Base-by-base conservation (phyloP, 1,140 invertebrate species). In the Pseudomyrmex pallidus region DNA sequence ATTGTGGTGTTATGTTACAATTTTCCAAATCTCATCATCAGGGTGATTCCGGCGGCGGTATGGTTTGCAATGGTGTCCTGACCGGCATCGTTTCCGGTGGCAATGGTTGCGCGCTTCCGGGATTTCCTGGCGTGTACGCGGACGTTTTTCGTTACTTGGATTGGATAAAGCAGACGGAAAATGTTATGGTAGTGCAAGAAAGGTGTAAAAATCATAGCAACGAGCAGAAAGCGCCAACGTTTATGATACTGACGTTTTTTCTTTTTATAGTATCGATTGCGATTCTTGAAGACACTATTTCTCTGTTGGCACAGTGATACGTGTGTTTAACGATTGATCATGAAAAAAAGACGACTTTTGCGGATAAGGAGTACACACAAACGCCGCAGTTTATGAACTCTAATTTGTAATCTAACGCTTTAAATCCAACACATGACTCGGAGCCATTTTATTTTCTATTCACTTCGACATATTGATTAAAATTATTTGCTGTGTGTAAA, bases 31-130 rank as follows among this genome's bases (percentile, higher is more conserved):
- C 7, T 48, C n/a, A n/a, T n/a, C n/a, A 2, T 0, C 77, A 95
- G 95, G 95, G 95, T 48, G 95, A 95, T 85, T 95, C 95, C 20
- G 95, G 95, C 1, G 95, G 95, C 7, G 94, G 95, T 0, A 87
- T 95, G 70, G 74, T 95, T 0, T 95, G 94, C 76, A 72, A 87
- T 2, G 89, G 93, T 63, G 74, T 89, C 66, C 84, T 96, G 3
- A 94, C 92, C 15, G 96, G 96, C 2, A 88, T 96, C 4, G 95
- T 96, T 66, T 95, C 94, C 7, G 95, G 95, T 91, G 95, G 96
- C 3, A 87, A 94, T 2, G 95, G 95, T n/a, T 96, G 95, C 84
- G 95, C 95, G 0, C 90, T 92, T 48, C 93, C 95, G 17, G 83
- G 87, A 15, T 59, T 94, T 1, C 95, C 95, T 2, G 95, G 95